Evolutionary conservation across 2,113 vertebrate genomes (phyloP).

Genomic region (Rhynchopsitta pachyrhyncha): DNA sequence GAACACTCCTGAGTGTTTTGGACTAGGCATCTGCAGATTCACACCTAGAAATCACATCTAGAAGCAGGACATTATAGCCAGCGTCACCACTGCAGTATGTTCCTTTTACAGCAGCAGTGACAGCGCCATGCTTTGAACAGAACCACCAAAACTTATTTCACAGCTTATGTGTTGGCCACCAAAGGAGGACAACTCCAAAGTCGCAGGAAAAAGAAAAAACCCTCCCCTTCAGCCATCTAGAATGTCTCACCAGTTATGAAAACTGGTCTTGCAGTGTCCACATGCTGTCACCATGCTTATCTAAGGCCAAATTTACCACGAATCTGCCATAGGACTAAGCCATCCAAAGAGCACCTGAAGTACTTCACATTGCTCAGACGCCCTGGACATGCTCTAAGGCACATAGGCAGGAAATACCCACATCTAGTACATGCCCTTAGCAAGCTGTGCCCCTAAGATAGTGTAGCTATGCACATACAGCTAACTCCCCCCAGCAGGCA

Average conservation of each 20-base stretch:
- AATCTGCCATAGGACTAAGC: neutral
- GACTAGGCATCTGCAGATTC: neutral
- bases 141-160: neutral
- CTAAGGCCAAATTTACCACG: neutral
- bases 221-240: neutral
- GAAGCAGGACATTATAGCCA: neutral
- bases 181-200: neutral
- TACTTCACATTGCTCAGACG: neutral
- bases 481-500: neutral
- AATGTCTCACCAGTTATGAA: neutral
- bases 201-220: neutral
- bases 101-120: neutral
- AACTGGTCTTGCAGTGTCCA: neutral
- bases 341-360: neutral
- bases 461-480: fast-evolving
- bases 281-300: neutral
- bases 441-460: neutral
- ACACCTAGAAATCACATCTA: neutral
- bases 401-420: neutral
- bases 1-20: neutral
- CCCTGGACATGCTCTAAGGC: neutral
- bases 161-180: neutral
- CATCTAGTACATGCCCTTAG: too few relatives aligned
- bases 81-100: neutral
- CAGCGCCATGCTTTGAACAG: neutral